Evolutionary conservation across 2,797 vertebrate species (phyloP).

Genomic region (Enteromius radiatus): DNA sequence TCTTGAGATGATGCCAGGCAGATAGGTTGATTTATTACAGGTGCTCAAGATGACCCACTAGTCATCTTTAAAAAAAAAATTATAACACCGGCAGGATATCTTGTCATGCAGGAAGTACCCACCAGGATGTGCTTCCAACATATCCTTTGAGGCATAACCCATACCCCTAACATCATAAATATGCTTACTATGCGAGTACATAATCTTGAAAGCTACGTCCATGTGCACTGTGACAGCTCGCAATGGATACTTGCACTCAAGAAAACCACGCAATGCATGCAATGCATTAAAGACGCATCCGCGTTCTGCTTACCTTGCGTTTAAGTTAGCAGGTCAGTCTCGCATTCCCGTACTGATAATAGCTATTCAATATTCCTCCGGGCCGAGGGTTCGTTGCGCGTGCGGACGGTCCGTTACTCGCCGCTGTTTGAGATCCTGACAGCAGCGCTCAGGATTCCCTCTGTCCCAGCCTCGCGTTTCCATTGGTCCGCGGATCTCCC

Average conservation of each 20-base stretch:
- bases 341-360: slow-evolving; percentile 46
- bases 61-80: neutral
- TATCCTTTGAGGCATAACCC: neutral
- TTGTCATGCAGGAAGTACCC: neutral
- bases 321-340: slow-evolving; percentile 55
- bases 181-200: neutral
- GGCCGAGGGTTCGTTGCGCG: slow-evolving; percentile 55
- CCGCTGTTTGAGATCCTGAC: slow-evolving; percentile 49
- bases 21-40: neutral
- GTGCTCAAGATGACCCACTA: slow-evolving; percentile 15
- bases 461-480: slow-evolving; percentile 66
- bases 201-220: neutral
- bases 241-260: neutral
- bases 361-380: slow-evolving; percentile 73
- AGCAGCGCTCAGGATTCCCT: slow-evolving; percentile 66
- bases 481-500: slow-evolving; percentile 74
- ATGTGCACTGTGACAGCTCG: neutral
- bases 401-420: slow-evolving; percentile 57
- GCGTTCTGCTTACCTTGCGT: slow-evolving; percentile 71
- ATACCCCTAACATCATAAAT: neutral
- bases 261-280: neutral
- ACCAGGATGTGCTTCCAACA: neutral
- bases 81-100: neutral
- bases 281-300: neutral
- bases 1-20: neutral